phyloP scores from a whole-genome alignment of 1,140 invertebrate genomes.

The Trachelipus rathkii region DNA sequence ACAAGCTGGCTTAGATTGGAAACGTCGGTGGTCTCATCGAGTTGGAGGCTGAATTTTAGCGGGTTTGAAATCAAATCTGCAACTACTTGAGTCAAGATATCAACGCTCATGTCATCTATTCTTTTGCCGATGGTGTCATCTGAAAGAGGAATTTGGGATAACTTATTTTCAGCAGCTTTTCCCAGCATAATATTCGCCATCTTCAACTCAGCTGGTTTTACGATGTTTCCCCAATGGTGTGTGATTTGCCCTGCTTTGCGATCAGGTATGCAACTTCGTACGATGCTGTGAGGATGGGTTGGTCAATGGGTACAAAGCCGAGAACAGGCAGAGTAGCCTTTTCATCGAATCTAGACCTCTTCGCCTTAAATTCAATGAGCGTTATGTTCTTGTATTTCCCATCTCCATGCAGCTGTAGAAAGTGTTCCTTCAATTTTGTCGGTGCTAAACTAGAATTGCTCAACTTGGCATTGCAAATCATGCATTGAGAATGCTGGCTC shows the following conservation, averaged over 20 bases:
- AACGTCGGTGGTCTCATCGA: constrained; percentile 16
- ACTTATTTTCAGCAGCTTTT: constrained; percentile 28
- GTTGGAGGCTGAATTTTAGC: constrained; percentile 21
- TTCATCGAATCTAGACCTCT: constrained; percentile 23
- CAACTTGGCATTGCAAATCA: constrained; percentile 31
- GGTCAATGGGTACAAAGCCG: constrained; percentile 24
- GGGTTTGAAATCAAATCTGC: constrained; percentile 29
- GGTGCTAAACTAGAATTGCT: constrained; percentile 28
- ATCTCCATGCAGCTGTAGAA: constrained; percentile 29
- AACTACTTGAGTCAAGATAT: constrained; percentile 28
- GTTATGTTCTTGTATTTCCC: constrained; percentile 28
- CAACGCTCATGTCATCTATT: constrained; percentile 26
- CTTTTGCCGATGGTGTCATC: constrained; percentile 28
- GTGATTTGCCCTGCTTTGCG: constrained; percentile 29
- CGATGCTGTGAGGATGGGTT: constrained; percentile 19
- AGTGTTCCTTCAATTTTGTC: constrained; percentile 25
- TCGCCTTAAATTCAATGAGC: constrained; percentile 23
- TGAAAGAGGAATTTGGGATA: constrained; percentile 33
- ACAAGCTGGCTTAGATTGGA: constrained; percentile 21
- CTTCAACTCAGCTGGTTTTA: constrained; percentile 25
- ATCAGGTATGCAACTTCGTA: constrained; percentile 25
- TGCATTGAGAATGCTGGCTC: constrained; percentile 27
- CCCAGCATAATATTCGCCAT: constrained; percentile 30
- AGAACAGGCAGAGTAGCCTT: constrained; percentile 28
- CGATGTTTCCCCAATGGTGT: constrained; percentile 28